phyloP scores from a whole-genome alignment of 2,888 invertebrate genomes.

The Dorcus parallelipipedus region DNA sequence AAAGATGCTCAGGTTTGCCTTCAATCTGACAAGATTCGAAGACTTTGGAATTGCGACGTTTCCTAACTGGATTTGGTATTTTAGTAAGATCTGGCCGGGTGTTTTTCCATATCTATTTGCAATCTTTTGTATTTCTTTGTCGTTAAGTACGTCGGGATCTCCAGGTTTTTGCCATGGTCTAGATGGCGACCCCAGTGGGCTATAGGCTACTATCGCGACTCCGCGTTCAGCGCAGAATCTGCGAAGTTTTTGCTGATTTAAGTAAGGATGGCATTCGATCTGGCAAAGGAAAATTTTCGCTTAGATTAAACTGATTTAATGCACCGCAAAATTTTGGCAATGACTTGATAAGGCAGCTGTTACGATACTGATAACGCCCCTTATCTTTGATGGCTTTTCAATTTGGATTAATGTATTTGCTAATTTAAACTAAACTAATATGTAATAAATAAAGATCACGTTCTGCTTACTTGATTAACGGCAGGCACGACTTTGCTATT shows the following conservation, averaged over 20 bases:
- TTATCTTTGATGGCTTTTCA: too few relatives aligned
- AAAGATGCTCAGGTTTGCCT: constrained; percentile 56
- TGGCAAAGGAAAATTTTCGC: constrained; percentile 41
- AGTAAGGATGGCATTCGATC: constrained; percentile 64
- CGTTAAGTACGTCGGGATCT: constrained; percentile 59
- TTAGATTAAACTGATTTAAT: too few relatives aligned
- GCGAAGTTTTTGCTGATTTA: constrained; percentile 66
- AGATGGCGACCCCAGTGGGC: constrained; percentile 76
- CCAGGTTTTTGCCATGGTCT: constrained; percentile 67
- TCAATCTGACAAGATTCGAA: constrained; percentile 51
- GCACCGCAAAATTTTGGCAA: too few relatives aligned
- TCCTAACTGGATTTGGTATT: constrained; percentile 54
- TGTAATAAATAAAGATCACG: constrained; percentile 23
- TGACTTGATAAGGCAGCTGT: too few relatives aligned
- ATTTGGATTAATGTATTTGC: too few relatives aligned
- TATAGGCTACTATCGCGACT: constrained; percentile 72
- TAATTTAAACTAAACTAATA: not conserved
- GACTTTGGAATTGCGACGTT: constrained; percentile 58
- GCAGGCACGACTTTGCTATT: constrained; percentile 58
- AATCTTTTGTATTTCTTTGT: constrained; percentile 59
- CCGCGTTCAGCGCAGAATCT: constrained; percentile 62
- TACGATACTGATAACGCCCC: too few relatives aligned
- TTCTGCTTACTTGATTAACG: constrained; percentile 54
- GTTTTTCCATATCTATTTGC: constrained; percentile 66
- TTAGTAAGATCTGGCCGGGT: constrained; percentile 67